These are phyloP conservation scores for Noctilio leporinus DNA, from an alignment of 2,113 vertebrate genomes.

Conservation along the genomic window DNA sequence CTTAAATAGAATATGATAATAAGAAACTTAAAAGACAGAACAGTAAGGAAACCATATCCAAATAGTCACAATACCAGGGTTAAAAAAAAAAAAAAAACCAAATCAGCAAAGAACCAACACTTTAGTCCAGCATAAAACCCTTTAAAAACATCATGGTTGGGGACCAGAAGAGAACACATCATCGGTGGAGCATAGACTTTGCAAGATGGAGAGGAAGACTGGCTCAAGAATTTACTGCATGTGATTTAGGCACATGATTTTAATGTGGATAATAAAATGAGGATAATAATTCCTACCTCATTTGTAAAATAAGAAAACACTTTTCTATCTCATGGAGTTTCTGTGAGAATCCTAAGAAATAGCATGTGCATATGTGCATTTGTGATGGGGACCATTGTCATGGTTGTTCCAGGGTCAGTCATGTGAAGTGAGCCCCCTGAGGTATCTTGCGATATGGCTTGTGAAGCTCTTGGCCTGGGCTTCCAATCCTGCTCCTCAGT, in stretches of 20 bases:
- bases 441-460: fast-evolving
- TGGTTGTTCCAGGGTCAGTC: neutral
- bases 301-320: neutral
- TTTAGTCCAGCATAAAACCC: neutral
- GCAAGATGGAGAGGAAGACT: neutral
- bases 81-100: no score
- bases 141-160: neutral
- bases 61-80: neutral
- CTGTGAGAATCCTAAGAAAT: neutral
- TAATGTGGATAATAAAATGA: neutral
- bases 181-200: neutral
- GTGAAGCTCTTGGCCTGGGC: neutral
- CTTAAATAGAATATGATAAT: neutral
- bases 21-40: neutral
- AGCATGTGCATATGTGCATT: fast-evolving
- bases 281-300: neutral
- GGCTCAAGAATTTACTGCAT: neutral
- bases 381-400: neutral
- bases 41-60: neutral
- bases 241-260: neutral
- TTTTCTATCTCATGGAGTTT: neutral
- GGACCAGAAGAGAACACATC: neutral
- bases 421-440: neutral
- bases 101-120: neutral
- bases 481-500: neutral